Evolutionary conservation across 1,140 invertebrate genomes (phyloP).

Genomic region (Idris sp.): DNA sequence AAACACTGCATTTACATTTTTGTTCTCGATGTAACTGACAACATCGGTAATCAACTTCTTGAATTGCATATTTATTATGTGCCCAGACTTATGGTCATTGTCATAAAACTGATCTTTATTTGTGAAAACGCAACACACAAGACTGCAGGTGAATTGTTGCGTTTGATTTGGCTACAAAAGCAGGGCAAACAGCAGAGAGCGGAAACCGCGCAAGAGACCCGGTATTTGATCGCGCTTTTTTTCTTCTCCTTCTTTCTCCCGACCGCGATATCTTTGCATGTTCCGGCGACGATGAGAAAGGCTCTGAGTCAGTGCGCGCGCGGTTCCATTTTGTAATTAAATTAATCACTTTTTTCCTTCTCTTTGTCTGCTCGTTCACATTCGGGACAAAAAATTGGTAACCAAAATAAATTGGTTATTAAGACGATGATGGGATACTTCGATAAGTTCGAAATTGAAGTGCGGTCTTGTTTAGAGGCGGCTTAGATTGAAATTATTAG

Average conservation of each 20-base stretch:
- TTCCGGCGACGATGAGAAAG: conserved; percentile 24
- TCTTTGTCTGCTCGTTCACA: conserved; percentile 21
- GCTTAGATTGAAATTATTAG: too few species aligned
- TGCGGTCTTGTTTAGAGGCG: conserved; percentile 19
- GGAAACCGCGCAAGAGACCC: conserved; percentile 44
- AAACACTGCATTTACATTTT: too few species aligned
- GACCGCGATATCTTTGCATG: conserved; percentile 32
- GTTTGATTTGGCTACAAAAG: too few species aligned
- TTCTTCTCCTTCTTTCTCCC: too few species aligned
- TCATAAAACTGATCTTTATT: too few species aligned
- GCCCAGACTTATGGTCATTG: too few species aligned
- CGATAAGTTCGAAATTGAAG: conserved; percentile 21
- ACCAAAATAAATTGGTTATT: conserved; percentile 37
- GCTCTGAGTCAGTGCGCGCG: conserved; percentile 10
- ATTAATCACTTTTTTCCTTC: conserved; percentile 47
- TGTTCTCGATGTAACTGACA: too few species aligned
- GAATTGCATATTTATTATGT: too few species aligned
- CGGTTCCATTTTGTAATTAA: conserved; percentile 42
- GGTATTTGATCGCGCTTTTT: conserved; percentile 48
- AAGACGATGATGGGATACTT: conserved; percentile 39
- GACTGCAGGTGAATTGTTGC: too few species aligned
- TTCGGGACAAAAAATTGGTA: conserved; percentile 21
- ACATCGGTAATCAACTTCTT: too few species aligned
- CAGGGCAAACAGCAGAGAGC: conserved; percentile 42
- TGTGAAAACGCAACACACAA: too few species aligned